Evolutionary conservation across 2,888 invertebrate species (phyloP), one percentile per base, ranked within the genome.

Genomic region (Dermolepida albohirtum): DNA sequence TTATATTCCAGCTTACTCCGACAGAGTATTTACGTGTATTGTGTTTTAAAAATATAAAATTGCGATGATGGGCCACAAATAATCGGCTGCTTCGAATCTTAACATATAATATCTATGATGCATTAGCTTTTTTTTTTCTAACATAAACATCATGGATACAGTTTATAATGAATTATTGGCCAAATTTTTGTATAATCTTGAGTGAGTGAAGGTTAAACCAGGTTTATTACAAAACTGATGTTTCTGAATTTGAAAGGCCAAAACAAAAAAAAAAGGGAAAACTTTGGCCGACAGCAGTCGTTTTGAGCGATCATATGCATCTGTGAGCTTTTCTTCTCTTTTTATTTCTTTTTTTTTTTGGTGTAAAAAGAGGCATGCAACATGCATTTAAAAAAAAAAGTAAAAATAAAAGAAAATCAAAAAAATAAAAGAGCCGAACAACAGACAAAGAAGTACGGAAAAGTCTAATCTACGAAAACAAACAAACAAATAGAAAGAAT

Each of bases 291-390:
- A 80, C 59, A 57, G 80, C 81, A 55, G 77, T 78, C 81, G 82
- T 82, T 83, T 83, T 81, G 83, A 83, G 83, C 83, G 79, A 82
- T 83, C 82, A 81, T 82, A 82, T 82, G 82, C 82, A 83, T 82
- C 82, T 82, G 82, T 82, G 81, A 81, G 71, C 80, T 79, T 80
- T 73, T 49, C 8, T 6, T 11, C 22, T 8, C 11, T 11, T n/a
- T n/a, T 17, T 17, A 22, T 29, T 14, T 34, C 29, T 6, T 59
- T 47, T 34, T 43, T 59, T 14, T 34, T 59, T 47, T 27, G 55
- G 78, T 79, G 78, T 78, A 76, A 77, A 76, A 78, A 77, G 75
- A 73, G 70, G 69, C 81, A 80, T 82, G 80, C 82, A 75, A 69
- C 81, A 81, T 80, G 82, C 81, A 74, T 76, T 78, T 71, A 54